phyloP scores from a whole-genome alignment of 2,888 invertebrate species.

The Iselma pallidipennis region DNA sequence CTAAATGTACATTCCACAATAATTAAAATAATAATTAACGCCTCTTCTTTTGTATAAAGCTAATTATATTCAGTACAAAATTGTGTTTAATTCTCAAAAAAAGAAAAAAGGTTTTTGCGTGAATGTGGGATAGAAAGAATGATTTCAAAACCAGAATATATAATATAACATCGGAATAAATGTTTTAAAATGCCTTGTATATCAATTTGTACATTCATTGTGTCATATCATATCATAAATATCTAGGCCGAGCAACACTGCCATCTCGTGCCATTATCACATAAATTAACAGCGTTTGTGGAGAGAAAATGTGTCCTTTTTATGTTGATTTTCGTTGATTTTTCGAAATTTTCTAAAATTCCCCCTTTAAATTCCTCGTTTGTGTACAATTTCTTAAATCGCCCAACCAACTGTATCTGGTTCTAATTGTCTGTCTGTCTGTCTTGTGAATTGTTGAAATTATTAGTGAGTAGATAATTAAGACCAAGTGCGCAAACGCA shows the following conservation, averaged over 20 bases:
- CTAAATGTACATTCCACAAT: conserved; percentile 17
- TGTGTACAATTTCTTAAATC: too few species aligned
- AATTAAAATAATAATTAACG: conserved; percentile 15
- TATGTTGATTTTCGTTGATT: too few species aligned
- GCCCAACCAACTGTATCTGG: conserved; percentile 39
- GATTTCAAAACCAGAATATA: too few species aligned
- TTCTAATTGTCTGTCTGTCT: conserved; percentile 35
- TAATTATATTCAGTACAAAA: conserved; percentile 41
- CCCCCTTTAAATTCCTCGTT: too few species aligned
- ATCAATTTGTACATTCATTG: conserved; percentile 53
- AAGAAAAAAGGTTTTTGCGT: neutral
- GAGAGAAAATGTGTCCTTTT: too few species aligned
- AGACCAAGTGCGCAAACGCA: conserved; percentile 46
- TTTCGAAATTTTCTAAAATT: too few species aligned
- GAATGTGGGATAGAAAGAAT: too few species aligned
- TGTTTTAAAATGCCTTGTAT: conserved; percentile 53
- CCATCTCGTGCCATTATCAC: conserved; percentile 52
- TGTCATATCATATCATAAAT: conserved; percentile 49
- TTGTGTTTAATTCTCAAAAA: neutral
- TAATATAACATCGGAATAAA: conserved; percentile 33
- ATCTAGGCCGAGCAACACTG: conserved; percentile 51
- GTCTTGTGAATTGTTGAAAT: conserved; percentile 15
- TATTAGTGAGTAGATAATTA: conserved; percentile 24
- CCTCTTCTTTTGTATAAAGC: conserved; percentile 45
- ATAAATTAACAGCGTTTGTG: conserved; percentile 31